phyloP scores from a whole-genome alignment of 1,140 invertebrate genomes.

The Brachionus calyciflorus region DNA sequence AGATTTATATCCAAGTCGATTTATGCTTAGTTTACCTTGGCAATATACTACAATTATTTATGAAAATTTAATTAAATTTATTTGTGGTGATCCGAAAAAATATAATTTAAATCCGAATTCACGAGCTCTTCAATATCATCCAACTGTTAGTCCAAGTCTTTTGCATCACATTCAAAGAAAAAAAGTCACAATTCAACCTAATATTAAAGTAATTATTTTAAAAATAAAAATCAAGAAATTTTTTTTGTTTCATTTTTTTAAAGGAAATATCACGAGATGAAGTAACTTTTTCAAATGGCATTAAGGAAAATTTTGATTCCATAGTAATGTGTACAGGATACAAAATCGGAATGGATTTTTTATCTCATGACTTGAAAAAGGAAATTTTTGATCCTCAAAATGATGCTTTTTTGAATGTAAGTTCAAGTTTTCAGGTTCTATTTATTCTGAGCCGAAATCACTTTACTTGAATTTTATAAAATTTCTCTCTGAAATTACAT shows the following conservation, averaged over 20 bases:
- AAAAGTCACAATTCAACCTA: conserved; percentile 53
- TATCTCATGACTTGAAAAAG: conserved; percentile 28
- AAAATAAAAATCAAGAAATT: background rate
- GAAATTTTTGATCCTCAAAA: background rate
- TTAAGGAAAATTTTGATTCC: background rate
- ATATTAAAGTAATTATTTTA: conserved; percentile 51
- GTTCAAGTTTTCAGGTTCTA: too few species aligned
- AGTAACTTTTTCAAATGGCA: background rate
- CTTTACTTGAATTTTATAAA: background rate
- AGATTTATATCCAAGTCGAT: conserved; percentile 54
- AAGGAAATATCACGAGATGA: background rate
- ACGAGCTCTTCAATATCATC: conserved; percentile 55
- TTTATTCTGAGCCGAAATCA: too few species aligned
- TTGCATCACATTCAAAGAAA: conserved; percentile 56
- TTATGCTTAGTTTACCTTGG: conserved; percentile 53
- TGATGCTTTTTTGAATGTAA: conserved; percentile 26
- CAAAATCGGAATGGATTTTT: conserved; percentile 2
- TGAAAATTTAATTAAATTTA: conserved; percentile 52
- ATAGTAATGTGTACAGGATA: conserved; percentile 46
- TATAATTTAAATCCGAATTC: conserved; percentile 58
- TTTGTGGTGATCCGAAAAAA: conserved; percentile 54
- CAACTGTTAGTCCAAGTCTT: conserved; percentile 56
- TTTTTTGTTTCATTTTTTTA: background rate
- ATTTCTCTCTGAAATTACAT: too few species aligned
- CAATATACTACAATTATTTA: conserved; percentile 51